These are phyloP conservation scores for Steinernema carpocapsae DNA, from an alignment of 2,888 invertebrate genomes.

Conservation along the genomic window DNA sequence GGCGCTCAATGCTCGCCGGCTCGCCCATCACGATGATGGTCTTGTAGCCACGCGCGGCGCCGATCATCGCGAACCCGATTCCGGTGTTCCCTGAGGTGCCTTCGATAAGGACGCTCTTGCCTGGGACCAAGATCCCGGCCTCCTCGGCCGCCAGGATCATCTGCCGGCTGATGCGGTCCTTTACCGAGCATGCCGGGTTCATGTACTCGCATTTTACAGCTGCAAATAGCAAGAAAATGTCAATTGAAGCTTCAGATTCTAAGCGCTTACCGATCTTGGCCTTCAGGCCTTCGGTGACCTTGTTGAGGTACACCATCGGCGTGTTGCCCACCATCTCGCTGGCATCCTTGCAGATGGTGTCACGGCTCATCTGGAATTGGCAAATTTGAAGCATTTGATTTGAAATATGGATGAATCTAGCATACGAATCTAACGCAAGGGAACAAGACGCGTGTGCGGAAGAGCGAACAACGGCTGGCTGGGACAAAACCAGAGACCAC, in stretches of 20 bases:
- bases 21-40: background rate
- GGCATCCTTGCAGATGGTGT: conserved; percentile 29
- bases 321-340: conserved; percentile 51
- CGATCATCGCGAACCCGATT: conserved; percentile 46
- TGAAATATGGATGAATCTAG: no score
- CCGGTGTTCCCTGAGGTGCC: conserved; percentile 58
- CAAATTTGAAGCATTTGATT: no score
- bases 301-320: conserved; percentile 52
- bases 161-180: conserved; percentile 60
- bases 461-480: no score
- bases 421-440: no score
- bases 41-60: conserved; percentile 34
- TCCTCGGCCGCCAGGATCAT: conserved; percentile 54
- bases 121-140: conserved; percentile 43
- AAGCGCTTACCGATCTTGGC: conserved; percentile 49
- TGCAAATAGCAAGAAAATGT: conserved; percentile 49
- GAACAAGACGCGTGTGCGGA: no score
- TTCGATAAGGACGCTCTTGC: conserved; percentile 55
- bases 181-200: conserved; percentile 62
- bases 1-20: background rate
- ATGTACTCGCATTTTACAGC: conserved; percentile 52
- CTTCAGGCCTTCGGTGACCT: conserved; percentile 50
- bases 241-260: background rate
- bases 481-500: no score
- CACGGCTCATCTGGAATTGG: conserved; percentile 5